A percentile compares a stretch with the other conserved stretches of the same genome.
These are phyloP conservation scores for Belonocnema kinseyi DNA, from an alignment of 1,140 invertebrate species.

Conservation along the genomic window DNA sequence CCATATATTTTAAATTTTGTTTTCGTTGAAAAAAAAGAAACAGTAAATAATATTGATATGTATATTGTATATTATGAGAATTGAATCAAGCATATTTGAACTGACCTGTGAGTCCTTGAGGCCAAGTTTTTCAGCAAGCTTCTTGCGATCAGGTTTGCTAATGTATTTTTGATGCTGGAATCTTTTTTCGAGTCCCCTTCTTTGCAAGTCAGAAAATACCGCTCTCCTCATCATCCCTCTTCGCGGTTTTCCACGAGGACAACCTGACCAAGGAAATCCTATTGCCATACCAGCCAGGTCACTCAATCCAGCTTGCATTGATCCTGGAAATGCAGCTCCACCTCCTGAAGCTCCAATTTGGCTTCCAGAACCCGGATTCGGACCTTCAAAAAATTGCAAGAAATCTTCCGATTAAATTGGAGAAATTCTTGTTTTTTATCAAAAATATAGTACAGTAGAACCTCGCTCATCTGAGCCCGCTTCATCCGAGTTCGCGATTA, in stretches of 20 bases:
- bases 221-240: conserved; percentile 96
- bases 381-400: conserved; percentile 38
- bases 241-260: conserved; percentile 87
- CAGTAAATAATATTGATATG: background rate
- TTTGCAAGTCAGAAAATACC: conserved; percentile 94
- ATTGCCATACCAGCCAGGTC: conserved; percentile 68
- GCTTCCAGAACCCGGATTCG: conserved; percentile 61
- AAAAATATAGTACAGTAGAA: no score
- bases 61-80: background rate
- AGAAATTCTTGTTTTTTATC: background rate
- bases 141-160: conserved; percentile 97
- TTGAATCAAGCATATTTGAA: conserved; percentile 24
- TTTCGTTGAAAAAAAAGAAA: no score
- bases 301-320: conserved; percentile 64
- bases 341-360: conserved; percentile 72
- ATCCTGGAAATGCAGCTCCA: conserved; percentile 79
- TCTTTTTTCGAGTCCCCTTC: conserved; percentile 94
- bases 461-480: no score
- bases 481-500: no score
- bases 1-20: no score
- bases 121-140: conserved; percentile 95
- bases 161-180: conserved; percentile 99
- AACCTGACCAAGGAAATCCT: conserved; percentile 88
- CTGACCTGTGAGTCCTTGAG: conserved; percentile 95
- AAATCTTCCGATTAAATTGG: background rate